Percentiles rank a stretch among this genome's conserved stretches.
Evolutionary conservation across 2,113 vertebrate genomes (phyloP).

Genomic region (Coptodon bakossiorum): DNA sequence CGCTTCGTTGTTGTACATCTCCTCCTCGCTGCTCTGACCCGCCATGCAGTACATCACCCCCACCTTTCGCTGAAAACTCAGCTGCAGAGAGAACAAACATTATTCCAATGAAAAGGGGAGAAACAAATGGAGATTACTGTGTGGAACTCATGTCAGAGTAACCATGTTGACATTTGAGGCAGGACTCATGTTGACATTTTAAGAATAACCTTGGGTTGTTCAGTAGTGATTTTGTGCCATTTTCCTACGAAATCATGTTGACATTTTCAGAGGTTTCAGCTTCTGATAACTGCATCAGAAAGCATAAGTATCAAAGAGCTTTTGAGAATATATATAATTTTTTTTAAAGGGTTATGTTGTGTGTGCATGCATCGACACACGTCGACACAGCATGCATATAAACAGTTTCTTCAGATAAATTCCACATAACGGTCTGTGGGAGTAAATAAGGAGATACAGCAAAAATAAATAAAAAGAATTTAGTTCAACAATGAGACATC

Average conservation of each 20-base stretch:
- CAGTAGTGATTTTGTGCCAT: constrained; percentile 1
- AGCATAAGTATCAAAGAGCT: neutral
- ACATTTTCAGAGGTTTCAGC: constrained; percentile 46
- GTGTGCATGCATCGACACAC: neutral
- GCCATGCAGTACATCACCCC: constrained; percentile 98
- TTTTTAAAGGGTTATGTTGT: neutral
- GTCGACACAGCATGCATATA: neutral
- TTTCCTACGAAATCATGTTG: constrained; percentile 26
- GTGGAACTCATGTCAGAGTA: neutral
- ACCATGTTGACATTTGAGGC: constrained; percentile 31
- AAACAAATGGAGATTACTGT: neutral
- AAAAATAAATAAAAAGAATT: neutral
- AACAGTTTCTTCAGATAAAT: neutral
- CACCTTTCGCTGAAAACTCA: constrained; percentile 96
- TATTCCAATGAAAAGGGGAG: neutral
- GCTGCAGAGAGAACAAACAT: constrained; percentile 61
- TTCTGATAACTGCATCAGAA: constrained; percentile 22
- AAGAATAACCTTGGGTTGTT: constrained; percentile 7
- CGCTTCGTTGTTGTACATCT: constrained; percentile 98
- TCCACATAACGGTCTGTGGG: neutral
- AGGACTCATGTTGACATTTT: constrained; percentile 37
- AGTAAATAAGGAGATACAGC: neutral
- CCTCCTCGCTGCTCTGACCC: constrained; percentile 94
- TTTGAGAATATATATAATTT: neutral
- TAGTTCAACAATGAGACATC: neutral